Evolutionary conservation across 2,888 invertebrate species (phyloP), one percentile per base, ranked within the genome.

Genomic region (Agrotis exclamationis): DNA sequence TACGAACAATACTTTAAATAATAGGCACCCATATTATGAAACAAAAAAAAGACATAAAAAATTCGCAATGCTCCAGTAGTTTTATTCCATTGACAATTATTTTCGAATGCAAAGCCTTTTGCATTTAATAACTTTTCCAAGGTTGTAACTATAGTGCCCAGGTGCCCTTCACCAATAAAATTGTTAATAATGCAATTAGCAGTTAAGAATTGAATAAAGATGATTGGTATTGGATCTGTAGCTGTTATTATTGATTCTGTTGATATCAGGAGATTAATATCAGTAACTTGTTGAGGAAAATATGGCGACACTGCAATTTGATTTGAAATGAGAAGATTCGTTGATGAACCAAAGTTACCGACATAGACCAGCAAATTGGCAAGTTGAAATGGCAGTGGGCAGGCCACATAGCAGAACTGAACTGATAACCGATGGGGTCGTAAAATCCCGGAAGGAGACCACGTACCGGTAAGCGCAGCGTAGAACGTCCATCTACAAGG

Each of bases 31-130:
- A 0, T 1, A 1, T 45, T 1, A 0, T 47, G 14, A 28, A 62
- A 24, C 4, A 50, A 62, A 28, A 44, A 0, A 22, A 1, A 18
- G 16, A 51, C 54, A 59, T 45, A 54, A 33, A 16, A 7, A 3
- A 54, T 53, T 45, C 45, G 20, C 44, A 63, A 20, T 59, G 48
- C 20, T 5, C 16, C 6, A 20, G 24, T 22, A 33, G 45, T 39
- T 33, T 57, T 71, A 67, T 82, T 68, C 48, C 65, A 60, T 64
- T 82, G 53, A 73, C 68, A 80, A 76, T 83, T 39, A 79, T 62
- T 75, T 70, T 80, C 51, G 80, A 76, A 56, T 73, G 76, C 70
- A 83, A 63, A 24, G 20, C 50, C 18, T 24, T 47, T 39, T 70
- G 45, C 48, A 79, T 68, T 62, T 67, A 71, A 63, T 69, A 60